Evolutionary conservation across 2,113 vertebrate genomes (phyloP).

Genomic region (Leptobrachium ailaonicum): DNA sequence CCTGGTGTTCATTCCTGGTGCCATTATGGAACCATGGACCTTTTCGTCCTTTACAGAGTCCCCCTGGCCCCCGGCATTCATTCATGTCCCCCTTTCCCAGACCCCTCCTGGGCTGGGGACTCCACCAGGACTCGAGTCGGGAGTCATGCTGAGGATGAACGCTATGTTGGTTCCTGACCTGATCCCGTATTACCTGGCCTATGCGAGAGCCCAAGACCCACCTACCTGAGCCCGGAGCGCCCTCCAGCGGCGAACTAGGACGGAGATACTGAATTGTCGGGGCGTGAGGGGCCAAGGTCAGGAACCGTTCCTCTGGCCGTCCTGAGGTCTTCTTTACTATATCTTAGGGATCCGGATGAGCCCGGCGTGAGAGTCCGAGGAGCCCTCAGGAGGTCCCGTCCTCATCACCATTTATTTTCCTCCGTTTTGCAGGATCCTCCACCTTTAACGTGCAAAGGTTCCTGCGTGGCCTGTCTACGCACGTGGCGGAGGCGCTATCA

Average conservation of each 20-base stretch:
- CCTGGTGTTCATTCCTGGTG: too few species aligned
- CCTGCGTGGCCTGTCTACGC: constrained; percentile 79
- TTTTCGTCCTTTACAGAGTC: too few species aligned
- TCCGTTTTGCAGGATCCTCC: constrained; percentile 72
- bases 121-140: background rate
- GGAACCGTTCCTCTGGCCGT: too few species aligned
- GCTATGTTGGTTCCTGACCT: constrained; percentile 57
- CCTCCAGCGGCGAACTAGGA: constrained; percentile 81
- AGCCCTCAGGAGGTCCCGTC: too few species aligned
- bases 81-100: background rate
- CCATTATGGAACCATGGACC: too few species aligned
- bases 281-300: too few species aligned
- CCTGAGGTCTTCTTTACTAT: too few species aligned
- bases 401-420: too few species aligned
- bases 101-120: too few species aligned
- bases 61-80: background rate
- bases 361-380: too few species aligned
- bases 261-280: constrained; percentile 78
- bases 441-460: constrained; percentile 83
- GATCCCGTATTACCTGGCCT: constrained; percentile 64
- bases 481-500: constrained; percentile 76
- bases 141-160: constrained; percentile 33
- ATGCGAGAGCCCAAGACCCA: constrained; percentile 70
- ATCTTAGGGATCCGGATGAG: too few species aligned
- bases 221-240: constrained; percentile 71